Conservation (phyloP, 2,888 invertebrate genomes). For the Cheilosia vernalis region DNA sequence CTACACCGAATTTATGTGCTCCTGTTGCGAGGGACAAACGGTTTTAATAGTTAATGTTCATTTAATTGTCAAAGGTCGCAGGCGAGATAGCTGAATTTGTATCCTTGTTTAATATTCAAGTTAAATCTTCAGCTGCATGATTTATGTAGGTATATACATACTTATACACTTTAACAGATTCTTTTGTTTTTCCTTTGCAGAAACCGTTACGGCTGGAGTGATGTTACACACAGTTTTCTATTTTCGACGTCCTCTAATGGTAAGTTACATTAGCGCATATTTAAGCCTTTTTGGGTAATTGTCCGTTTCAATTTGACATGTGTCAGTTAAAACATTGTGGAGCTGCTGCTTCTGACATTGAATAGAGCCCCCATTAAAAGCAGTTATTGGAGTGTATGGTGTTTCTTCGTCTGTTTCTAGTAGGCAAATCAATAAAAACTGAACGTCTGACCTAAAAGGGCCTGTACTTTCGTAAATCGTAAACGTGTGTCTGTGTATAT, state of each 20-base stretch:
- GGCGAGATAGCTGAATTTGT: neutral
- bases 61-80: conserved; percentile 27
- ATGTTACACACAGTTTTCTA: conserved; percentile 86
- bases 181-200: conserved; percentile 77
- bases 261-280: conserved; percentile 80
- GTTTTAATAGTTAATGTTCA: conserved; percentile 21
- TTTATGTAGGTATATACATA: neutral
- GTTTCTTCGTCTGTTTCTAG: too few species aligned
- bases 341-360: too few species aligned
- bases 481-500: too few species aligned
- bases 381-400: too few species aligned
- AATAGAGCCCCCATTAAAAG: too few species aligned
- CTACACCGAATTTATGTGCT: conserved; percentile 5
- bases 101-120: neutral
- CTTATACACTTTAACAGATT: neutral
- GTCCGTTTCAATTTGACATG: neutral
- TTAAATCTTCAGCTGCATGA: too few species aligned
- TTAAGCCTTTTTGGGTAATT: neutral
- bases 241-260: conserved; percentile 87
- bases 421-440: too few species aligned
- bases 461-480: too few species aligned
- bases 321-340: too few species aligned
- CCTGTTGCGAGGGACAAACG: conserved; percentile 6
- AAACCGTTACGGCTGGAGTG: conserved; percentile 88
- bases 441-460: too few species aligned